Evolutionary conservation across 1,140 invertebrate genomes (phyloP), one percentile per base, ranked within the genome.

Genomic region (Drosophila aff.): DNA sequence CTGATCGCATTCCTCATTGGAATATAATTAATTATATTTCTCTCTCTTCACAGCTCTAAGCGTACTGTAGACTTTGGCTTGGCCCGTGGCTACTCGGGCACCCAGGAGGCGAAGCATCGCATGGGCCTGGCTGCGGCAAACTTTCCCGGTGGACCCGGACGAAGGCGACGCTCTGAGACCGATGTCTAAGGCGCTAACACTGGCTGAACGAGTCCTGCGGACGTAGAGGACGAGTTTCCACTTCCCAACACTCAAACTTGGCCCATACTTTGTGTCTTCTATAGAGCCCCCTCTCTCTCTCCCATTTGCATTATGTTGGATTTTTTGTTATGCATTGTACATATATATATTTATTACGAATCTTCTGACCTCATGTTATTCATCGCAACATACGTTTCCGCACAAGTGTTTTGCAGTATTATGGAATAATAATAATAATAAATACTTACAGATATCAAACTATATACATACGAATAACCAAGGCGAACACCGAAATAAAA

Each of bases 111-210:
- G 81, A 98, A 98, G 93, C 97, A 98, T 92, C 94, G 98, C 79
- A 97, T 98, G 96, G 97, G 97, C 2, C 92, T 97, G 46, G 96
- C 97, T 47, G 96, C 97, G 2, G 97, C 97, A 75, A 97, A 97
- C 93, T 97, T 95, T 93, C 96, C 97, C n/a, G 96, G 96, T 9
- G 97, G 97, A 10, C 97, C 97, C 6, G 97, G 97, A 64, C 95
- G 97, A 93, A 96, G 96, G 95, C 95, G 96, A 82, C 95, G 97
- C 53, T 95, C 95, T 49, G 94, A 94, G 69, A 93, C 93, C 64
- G 91, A 93, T 63, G 92, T 76, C 69, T 93, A 91, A 92, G 68
- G 62, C 21, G 23, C 16, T n/a, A 18, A 65, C 36, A 11, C 58
- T 62, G 49, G 10, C 57, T 18, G n/a, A 8, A 16, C 13, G 18